A percentile compares a stretch with the other conserved stretches of the same genome.
phyloP scores from a whole-genome alignment of 2,888 invertebrate species.

The Sarcophaga subvicina region DNA sequence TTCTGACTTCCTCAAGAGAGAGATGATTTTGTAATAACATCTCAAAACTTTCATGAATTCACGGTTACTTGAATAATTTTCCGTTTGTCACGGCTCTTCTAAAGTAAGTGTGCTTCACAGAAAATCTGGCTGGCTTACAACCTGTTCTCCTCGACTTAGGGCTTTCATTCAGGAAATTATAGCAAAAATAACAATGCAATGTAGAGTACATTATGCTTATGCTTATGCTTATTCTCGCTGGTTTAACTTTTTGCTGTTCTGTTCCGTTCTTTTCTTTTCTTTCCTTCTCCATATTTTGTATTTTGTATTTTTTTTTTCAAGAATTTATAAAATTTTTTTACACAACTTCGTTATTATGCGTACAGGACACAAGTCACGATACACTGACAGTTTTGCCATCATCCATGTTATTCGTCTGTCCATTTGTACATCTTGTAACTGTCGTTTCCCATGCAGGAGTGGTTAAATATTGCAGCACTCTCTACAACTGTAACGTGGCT shows the following conservation, averaged over 20 bases:
- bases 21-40: too few relatives aligned
- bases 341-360: conserved; percentile 9
- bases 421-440: conserved; percentile 15
- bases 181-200: neutral
- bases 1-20: too few relatives aligned
- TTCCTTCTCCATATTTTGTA: neutral
- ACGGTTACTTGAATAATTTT: too few relatives aligned
- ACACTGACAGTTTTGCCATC: neutral
- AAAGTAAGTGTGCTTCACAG: too few relatives aligned
- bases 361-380: conserved; percentile 10
- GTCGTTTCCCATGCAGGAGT: conserved; percentile 30
- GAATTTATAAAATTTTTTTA: neutral
- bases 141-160: too few relatives aligned
- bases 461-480: conserved; percentile 42
- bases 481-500: neutral
- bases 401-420: neutral
- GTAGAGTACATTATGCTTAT: too few relatives aligned
- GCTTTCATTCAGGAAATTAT: too few relatives aligned
- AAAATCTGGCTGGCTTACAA: too few relatives aligned
- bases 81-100: too few relatives aligned
- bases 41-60: too few relatives aligned
- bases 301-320: neutral
- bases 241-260: too few relatives aligned
- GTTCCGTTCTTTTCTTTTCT: neutral
- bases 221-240: too few relatives aligned